These are phyloP conservation scores for Amphiprion percula DNA, from an alignment of 2,113 vertebrate species.

Conservation along the genomic window DNA sequence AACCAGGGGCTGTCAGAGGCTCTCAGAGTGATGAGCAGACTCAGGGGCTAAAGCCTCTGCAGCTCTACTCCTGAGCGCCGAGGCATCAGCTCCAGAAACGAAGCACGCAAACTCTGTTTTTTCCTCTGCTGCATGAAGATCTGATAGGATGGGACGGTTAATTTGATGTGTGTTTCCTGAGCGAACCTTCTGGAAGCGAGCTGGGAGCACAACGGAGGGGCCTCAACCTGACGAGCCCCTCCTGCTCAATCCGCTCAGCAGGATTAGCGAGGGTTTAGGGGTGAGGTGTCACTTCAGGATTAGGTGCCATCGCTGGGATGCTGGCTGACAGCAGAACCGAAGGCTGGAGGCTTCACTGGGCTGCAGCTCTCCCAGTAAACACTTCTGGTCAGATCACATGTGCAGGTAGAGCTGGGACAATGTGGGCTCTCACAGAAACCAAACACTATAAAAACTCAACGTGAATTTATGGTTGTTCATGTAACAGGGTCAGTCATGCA, in stretches of 20 bases:
- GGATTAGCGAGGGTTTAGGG: slow-evolving; percentile 60
- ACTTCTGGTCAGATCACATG: slow-evolving; percentile 17
- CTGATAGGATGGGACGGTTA: slow-evolving; percentile 18
- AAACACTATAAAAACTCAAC: no score
- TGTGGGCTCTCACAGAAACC: neutral
- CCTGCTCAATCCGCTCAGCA: slow-evolving; percentile 45
- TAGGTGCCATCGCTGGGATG: slow-evolving; percentile 21
- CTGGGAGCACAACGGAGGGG: slow-evolving; percentile 30
- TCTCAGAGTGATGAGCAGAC: slow-evolving; percentile 18
- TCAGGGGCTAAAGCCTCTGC: neutral
- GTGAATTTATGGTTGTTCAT: no score
- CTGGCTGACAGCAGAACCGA: slow-evolving; percentile 24
- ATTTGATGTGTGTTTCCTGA: slow-evolving; percentile 21
- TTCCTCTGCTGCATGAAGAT: neutral
- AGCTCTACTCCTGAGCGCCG: no score
- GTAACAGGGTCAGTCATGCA: no score
- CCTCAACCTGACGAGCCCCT: slow-evolving; percentile 26
- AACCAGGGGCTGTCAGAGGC: slow-evolving; percentile 41
- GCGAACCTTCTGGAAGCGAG: slow-evolving; percentile 15
- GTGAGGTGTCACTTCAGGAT: slow-evolving; percentile 56
- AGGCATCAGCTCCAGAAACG: slow-evolving; percentile 16
- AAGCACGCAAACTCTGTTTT: slow-evolving; percentile 1
- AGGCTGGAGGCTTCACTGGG: slow-evolving; percentile 32
- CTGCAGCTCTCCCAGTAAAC: neutral
- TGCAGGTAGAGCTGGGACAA: neutral